A percentile compares a stretch with the other conserved stretches of the same genome.
phyloP scores from a whole-genome alignment of 1,140 invertebrate species.

The Drosophila biarmipes region DNA sequence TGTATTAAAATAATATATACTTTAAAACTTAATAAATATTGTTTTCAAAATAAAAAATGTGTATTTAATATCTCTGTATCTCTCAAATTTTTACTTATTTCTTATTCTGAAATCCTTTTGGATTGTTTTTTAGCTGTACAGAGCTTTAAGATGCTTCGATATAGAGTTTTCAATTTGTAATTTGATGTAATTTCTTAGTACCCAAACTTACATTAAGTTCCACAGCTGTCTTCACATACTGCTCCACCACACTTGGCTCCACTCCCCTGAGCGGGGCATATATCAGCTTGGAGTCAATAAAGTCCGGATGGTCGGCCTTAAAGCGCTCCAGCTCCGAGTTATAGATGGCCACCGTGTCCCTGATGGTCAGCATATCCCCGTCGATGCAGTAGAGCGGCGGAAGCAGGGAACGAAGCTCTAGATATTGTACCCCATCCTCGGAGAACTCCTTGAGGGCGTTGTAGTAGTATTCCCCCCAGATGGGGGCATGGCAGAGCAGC shows the following conservation, averaged over 20 bases:
- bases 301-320: slow-evolving; percentile 87
- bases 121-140: too few relatives aligned
- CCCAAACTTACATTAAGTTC: slow-evolving; percentile 44
- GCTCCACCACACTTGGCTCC: slow-evolving; percentile 70
- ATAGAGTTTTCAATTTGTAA: neutral
- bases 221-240: slow-evolving; percentile 84
- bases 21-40: too few relatives aligned
- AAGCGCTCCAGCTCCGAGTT: slow-evolving; percentile 86
- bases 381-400: slow-evolving; percentile 87
- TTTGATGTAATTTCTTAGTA: neutral
- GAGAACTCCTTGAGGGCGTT: slow-evolving; percentile 89
- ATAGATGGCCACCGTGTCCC: slow-evolving; percentile 86
- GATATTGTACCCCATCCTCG: slow-evolving; percentile 91
- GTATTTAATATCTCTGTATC: too few relatives aligned
- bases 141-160: too few relatives aligned
- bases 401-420: slow-evolving; percentile 88
- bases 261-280: slow-evolving; percentile 87
- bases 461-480: slow-evolving; percentile 90
- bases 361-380: slow-evolving; percentile 85
- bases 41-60: too few relatives aligned
- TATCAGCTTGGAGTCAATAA: slow-evolving; percentile 89
- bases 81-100: too few relatives aligned
- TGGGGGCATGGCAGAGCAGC: slow-evolving; percentile 89
- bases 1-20: too few relatives aligned
- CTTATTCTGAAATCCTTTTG: too few relatives aligned